phyloP scores from a whole-genome alignment of 2,113 vertebrate genomes.

The Galbula dea region DNA sequence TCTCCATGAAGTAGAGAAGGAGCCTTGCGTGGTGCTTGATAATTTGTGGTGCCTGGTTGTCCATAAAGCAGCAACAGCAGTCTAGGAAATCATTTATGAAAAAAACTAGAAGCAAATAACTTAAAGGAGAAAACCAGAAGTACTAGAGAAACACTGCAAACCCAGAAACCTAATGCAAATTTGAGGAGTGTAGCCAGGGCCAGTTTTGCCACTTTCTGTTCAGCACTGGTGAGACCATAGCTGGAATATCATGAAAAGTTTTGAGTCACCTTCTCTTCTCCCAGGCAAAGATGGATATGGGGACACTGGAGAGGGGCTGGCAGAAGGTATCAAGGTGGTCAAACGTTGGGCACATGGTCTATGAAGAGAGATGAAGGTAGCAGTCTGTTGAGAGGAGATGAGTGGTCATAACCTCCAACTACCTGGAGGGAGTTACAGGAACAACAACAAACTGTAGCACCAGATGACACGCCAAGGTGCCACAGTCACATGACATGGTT shows the following conservation, averaged over 20 bases:
- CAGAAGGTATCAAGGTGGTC: not conserved
- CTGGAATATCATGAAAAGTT: not conserved
- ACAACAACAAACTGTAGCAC: not conserved
- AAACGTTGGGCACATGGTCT: not conserved
- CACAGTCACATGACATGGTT: fast-evolving
- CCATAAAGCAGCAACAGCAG: not conserved
- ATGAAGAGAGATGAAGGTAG: not conserved
- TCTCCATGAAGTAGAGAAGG: not conserved
- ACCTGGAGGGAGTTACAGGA: not conserved
- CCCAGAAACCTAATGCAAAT: not conserved
- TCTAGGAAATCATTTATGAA: not conserved
- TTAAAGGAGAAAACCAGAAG: not conserved
- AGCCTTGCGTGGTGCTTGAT: not conserved
- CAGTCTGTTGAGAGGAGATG: not conserved
- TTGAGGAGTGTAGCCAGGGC: not conserved
- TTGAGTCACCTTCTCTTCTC: not conserved
- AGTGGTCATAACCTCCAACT: not conserved
- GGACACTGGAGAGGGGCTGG: not conserved
- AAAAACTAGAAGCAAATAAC: not conserved
- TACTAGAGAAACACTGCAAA: not conserved
- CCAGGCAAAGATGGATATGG: not conserved
- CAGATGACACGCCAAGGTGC: not conserved
- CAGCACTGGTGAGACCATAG: not conserved
- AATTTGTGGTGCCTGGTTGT: not conserved
- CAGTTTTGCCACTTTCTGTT: not conserved